phyloP scores from a whole-genome alignment of 2,113 vertebrate genomes.

The Holacanthus passer region DNA sequence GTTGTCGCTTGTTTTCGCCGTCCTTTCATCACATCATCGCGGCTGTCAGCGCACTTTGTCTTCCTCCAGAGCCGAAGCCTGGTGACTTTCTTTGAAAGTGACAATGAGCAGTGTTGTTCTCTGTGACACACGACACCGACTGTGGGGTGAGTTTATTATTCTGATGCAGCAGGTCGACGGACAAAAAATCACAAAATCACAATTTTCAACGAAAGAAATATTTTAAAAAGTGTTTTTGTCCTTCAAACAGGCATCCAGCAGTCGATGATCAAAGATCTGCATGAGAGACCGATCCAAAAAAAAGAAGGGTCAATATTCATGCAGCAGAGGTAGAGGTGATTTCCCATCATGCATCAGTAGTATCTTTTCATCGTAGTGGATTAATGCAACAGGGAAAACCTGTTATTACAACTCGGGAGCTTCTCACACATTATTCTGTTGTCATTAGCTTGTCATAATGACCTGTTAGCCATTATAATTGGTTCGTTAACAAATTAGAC shows the following conservation, averaged over 20 bases:
- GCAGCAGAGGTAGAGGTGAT: neutral
- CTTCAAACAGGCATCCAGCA: neutral
- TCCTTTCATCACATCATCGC: slow-evolving; percentile 42
- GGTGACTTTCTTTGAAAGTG: neutral
- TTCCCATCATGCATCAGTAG: neutral
- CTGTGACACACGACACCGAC: neutral
- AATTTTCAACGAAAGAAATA: neutral
- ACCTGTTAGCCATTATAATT: neutral
- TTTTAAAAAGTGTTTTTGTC: neutral
- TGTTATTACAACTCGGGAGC: neutral
- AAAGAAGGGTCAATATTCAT: neutral
- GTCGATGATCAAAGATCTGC: neutral
- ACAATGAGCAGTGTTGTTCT: neutral
- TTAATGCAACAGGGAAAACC: neutral
- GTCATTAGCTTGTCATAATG: neutral
- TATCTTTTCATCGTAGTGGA: no score
- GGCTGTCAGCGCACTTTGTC: neutral
- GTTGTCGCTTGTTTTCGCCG: slow-evolving; percentile 20
- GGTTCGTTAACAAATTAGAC: neutral
- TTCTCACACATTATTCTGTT: neutral
- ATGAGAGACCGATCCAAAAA: no score
- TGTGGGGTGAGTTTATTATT: neutral
- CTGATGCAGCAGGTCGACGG: neutral
- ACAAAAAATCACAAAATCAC: neutral
- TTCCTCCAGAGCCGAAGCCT: neutral